Evolutionary conservation across 2,888 invertebrate species (phyloP).

Genomic region (Coelopa pilipes): DNA sequence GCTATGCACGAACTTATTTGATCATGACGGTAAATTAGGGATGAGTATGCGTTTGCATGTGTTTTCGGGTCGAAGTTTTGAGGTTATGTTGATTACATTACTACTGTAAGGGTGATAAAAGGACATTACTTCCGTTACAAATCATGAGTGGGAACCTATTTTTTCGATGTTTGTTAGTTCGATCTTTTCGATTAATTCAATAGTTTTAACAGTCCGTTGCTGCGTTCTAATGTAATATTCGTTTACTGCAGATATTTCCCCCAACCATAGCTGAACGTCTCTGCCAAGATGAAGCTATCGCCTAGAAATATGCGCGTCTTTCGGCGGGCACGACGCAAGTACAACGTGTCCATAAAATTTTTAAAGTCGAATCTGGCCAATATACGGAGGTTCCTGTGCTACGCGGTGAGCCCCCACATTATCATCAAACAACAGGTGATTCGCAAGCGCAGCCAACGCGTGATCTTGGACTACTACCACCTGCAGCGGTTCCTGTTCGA

Average conservation of each 20-base stretch:
- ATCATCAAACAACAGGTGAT: constrained; percentile 54
- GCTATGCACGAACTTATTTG: not conserved
- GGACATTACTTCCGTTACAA: too few species aligned
- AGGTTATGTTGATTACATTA: constrained; percentile 5
- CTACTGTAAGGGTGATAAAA: too few species aligned
- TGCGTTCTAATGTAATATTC: too few species aligned
- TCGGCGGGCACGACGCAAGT: constrained; percentile 52
- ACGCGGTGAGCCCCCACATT: constrained; percentile 56
- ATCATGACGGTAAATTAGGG: constrained; percentile 31
- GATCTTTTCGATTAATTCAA: too few species aligned
- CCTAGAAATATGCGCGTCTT: constrained; percentile 51
- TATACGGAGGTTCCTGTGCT: constrained; percentile 55
- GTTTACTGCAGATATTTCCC: constrained; percentile 8
- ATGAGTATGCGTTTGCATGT: not conserved
- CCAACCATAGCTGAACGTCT: constrained; percentile 18
- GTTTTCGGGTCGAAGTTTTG: not conserved
- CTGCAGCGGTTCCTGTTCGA: constrained; percentile 56
- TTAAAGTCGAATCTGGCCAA: constrained; percentile 54
- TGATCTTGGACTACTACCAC: constrained; percentile 51
- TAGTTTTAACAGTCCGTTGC: too few species aligned
- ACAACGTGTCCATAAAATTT: constrained; percentile 56
- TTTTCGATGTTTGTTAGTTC: too few species aligned
- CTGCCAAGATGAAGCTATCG: constrained; percentile 46
- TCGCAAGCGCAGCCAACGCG: constrained; percentile 45
- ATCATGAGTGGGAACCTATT: too few species aligned